Conservation (phyloP, 2,888 invertebrate species). For the Trissolcus japonicus region DNA sequence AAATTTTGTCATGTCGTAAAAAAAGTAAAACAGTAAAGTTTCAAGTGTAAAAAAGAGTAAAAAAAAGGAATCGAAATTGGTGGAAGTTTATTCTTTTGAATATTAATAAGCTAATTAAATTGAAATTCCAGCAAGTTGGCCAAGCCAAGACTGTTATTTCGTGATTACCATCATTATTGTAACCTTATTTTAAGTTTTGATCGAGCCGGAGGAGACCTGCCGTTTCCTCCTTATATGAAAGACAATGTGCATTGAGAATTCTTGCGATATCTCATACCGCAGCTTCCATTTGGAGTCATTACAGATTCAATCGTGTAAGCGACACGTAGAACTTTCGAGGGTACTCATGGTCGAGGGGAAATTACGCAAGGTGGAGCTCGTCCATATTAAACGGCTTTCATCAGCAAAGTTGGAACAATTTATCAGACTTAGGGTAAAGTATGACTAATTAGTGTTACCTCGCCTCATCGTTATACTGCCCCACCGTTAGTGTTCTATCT, state of each 20-base stretch:
- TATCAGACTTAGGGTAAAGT: constrained; percentile 69
- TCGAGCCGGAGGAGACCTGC: too few species aligned
- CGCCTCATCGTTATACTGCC: constrained; percentile 63
- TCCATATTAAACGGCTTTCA: constrained; percentile 68
- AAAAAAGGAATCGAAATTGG: too few species aligned
- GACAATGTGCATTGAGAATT: constrained; percentile 36
- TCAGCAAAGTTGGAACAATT: constrained; percentile 69
- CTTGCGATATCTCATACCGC: constrained; percentile 50
- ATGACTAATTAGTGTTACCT: constrained; percentile 70
- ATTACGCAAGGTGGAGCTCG: constrained; percentile 59
- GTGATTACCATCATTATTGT: too few species aligned
- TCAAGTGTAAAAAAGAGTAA: too few species aligned
- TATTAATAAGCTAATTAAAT: too few species aligned
- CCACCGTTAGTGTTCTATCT: constrained; percentile 56
- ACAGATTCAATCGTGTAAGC: constrained; percentile 61
- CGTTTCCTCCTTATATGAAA: constrained; percentile 12
- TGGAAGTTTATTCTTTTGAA: too few species aligned
- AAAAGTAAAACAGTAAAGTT: too few species aligned
- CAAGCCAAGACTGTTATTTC: too few species aligned
- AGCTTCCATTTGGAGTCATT: constrained; percentile 56
- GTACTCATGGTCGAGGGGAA: constrained; percentile 59
- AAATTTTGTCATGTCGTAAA: too few species aligned
- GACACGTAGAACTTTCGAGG: constrained; percentile 60
- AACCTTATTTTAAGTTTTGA: too few species aligned
- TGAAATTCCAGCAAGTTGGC: too few species aligned